Conservation (phyloP, 1,140 invertebrate species). For the Drosophila tsacasi region DNA sequence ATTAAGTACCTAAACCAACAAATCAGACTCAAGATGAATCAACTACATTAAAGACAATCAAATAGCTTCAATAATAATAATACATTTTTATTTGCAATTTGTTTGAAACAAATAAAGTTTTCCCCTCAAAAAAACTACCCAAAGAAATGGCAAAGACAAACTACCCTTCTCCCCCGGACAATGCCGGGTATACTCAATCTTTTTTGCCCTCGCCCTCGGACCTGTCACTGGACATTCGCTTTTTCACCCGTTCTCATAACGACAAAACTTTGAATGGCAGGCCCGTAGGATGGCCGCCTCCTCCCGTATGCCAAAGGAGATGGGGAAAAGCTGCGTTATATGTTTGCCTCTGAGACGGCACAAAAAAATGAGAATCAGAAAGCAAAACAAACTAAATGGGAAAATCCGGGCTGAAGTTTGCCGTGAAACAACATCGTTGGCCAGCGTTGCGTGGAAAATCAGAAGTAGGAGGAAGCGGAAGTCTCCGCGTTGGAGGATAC, state of each 20-base stretch:
- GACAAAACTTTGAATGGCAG: constrained; percentile 66
- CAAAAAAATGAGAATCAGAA: constrained; percentile 47
- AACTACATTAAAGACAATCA: background rate
- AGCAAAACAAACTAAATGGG: constrained; percentile 54
- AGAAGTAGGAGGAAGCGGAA: constrained; percentile 14
- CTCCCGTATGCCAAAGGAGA: background rate
- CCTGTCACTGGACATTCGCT: constrained; percentile 50
- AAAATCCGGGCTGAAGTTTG: constrained; percentile 37
- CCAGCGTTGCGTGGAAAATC: constrained; percentile 20
- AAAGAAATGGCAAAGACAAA: background rate
- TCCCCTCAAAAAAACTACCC: background rate
- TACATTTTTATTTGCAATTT: background rate
- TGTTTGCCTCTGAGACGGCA: constrained; percentile 63
- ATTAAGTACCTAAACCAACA: background rate
- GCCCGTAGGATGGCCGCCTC: constrained; percentile 21
- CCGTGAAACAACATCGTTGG: constrained; percentile 29
- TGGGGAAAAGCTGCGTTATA: constrained; percentile 60
- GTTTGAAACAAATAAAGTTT: background rate
- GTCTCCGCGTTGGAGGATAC: background rate
- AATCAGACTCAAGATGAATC: background rate
- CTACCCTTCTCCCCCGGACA: background rate
- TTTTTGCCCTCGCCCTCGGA: constrained; percentile 21
- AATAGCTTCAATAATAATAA: background rate
- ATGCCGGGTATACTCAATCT: constrained; percentile 9
- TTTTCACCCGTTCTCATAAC: constrained; percentile 38